phyloP scores from a whole-genome alignment of 2,888 invertebrate genomes.

The Ormia ochracea region DNA sequence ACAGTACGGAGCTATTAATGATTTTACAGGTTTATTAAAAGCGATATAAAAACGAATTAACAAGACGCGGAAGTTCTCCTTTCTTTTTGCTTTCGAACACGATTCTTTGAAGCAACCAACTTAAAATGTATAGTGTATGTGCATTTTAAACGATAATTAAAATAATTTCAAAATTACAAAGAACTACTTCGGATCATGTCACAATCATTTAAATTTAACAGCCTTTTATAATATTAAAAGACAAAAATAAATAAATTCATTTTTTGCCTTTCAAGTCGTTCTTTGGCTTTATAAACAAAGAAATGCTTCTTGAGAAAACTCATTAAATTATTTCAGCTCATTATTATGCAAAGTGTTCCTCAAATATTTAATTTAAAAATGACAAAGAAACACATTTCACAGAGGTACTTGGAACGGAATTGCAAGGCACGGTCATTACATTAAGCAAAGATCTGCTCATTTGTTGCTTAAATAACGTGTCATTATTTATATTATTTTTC shows the following conservation, averaged over 20 bases:
- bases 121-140: neutral
- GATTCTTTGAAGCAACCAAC: neutral
- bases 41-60: neutral
- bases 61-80: slow-evolving; percentile 18
- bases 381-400: too few relatives aligned
- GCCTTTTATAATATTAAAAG: neutral
- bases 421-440: slow-evolving; percentile 44
- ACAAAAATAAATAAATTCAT: neutral
- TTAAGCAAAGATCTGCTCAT: slow-evolving; percentile 4
- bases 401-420: neutral
- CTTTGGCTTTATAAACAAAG: neutral
- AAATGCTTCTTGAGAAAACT: slow-evolving; percentile 9
- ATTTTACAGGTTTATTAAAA: slow-evolving; percentile 5
- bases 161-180: neutral
- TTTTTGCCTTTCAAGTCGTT: neutral
- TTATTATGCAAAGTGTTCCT: slow-evolving; percentile 25
- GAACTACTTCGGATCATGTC: neutral
- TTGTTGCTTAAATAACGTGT: neutral
- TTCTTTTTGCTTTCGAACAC: neutral
- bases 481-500: too few relatives aligned
- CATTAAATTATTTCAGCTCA: slow-evolving; percentile 12
- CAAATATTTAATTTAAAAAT: neutral
- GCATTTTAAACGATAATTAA: neutral
- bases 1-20: neutral
- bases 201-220: neutral